These are phyloP conservation scores for Drosophila nigricruria DNA, from an alignment of 2,888 invertebrate species.

Conservation along the genomic window DNA sequence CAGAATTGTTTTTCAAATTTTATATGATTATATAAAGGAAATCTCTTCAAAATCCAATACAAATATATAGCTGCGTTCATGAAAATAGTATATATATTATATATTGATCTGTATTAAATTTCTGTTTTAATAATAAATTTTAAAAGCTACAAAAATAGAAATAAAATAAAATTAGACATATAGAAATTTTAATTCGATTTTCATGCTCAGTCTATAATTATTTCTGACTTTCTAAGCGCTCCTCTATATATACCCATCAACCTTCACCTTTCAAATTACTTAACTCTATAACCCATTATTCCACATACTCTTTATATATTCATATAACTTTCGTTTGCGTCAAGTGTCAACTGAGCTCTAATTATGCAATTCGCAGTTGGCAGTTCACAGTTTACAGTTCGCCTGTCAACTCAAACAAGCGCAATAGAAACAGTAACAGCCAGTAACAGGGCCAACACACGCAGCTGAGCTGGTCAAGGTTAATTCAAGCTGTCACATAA, in stretches of 20 bases:
- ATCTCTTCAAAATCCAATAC: no score
- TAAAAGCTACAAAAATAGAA: neutral
- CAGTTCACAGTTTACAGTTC: constrained; percentile 41
- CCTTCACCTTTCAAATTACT: neutral
- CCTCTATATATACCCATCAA: neutral
- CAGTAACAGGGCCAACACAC: constrained; percentile 4
- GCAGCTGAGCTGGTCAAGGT: constrained; percentile 60
- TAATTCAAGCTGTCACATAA: constrained; percentile 57
- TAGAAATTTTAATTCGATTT: neutral
- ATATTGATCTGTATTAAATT: no score
- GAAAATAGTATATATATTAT: no score
- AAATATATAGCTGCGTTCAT: no score
- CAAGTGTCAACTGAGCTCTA: constrained; percentile 23
- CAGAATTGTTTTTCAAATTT: neutral
- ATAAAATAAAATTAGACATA: no score
- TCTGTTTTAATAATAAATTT: neutral
- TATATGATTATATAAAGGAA: no score
- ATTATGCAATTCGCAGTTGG: constrained; percentile 48
- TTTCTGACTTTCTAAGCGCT: neutral
- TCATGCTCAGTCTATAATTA: neutral
- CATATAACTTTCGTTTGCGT: constrained; percentile 6
- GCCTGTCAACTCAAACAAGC: constrained; percentile 25
- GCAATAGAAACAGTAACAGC: constrained; percentile 1
- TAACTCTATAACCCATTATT: neutral
- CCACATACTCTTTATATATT: constrained; percentile 12